A percentile compares a stretch with the other conserved stretches of the same genome.
phyloP scores from a whole-genome alignment of 2,113 vertebrate genomes.

The Acanthisitta chloris region DNA sequence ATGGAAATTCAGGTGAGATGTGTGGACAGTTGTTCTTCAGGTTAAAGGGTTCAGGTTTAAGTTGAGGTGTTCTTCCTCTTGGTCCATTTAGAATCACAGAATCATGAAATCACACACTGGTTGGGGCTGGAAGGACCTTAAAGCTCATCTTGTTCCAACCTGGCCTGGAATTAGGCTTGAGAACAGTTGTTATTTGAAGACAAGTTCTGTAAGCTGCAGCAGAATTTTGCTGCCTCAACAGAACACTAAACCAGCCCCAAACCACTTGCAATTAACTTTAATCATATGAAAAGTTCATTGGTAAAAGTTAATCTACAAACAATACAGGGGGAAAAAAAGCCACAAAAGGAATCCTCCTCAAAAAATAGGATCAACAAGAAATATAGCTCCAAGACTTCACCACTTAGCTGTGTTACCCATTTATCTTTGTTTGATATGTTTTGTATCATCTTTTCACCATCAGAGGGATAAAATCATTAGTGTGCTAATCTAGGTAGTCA shows the following conservation, averaged over 20 bases:
- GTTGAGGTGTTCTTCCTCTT: neutral
- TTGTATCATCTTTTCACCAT: constrained; percentile 33
- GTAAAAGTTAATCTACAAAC: neutral
- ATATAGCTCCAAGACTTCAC: neutral
- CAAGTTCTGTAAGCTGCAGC: neutral
- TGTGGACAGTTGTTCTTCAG: neutral
- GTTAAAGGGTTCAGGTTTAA: neutral
- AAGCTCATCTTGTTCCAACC: no score
- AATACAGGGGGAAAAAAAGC: accelerated
- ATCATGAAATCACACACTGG: no score
- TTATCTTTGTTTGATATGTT: constrained; percentile 5
- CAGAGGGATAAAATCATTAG: constrained; percentile 78
- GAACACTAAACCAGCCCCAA: neutral
- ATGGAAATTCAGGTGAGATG: neutral
- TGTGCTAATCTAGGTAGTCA: constrained; percentile 85
- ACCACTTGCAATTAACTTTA: neutral
- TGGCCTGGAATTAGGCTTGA: accelerated
- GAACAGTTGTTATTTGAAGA: neutral
- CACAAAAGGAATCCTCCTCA: neutral
- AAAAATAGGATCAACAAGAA: neutral
- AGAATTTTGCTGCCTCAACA: neutral
- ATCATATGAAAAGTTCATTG: accelerated
- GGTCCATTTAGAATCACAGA: no score
- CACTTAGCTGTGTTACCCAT: neutral
- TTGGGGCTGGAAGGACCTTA: no score